phyloP scores from a whole-genome alignment of 2,888 invertebrate genomes.

The Phasia obesa region DNA sequence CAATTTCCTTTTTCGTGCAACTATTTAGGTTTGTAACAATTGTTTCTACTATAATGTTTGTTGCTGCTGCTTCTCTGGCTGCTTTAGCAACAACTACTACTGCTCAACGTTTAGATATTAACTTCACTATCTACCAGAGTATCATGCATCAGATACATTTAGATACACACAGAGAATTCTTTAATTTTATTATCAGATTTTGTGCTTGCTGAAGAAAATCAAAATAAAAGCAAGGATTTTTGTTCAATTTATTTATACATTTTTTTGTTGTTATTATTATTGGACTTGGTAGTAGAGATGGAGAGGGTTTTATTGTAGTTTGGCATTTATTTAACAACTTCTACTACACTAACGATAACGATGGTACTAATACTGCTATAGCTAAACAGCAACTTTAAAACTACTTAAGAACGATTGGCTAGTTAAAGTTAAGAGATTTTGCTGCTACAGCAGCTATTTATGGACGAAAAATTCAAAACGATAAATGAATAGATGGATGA shows the following conservation, averaged over 20 bases:
- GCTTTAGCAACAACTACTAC: neutral
- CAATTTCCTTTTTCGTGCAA: slow-evolving; percentile 77
- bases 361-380: neutral
- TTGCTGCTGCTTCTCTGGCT: slow-evolving; percentile 27
- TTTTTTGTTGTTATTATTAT: neutral
- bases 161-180: slow-evolving; percentile 50
- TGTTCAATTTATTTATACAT: neutral
- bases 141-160: slow-evolving; percentile 65
- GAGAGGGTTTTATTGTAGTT: slow-evolving; percentile 47
- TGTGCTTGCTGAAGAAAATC: slow-evolving; percentile 4
- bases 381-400: slow-evolving; percentile 12
- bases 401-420: slow-evolving; percentile 56
- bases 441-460: slow-evolving; percentile 19
- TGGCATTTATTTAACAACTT: slow-evolving; percentile 45
- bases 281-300: slow-evolving; percentile 4
- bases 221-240: slow-evolving; percentile 32
- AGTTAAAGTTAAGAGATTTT: slow-evolving; percentile 47
- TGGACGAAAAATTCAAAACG: slow-evolving; percentile 10
- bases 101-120: neutral
- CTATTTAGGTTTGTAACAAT: slow-evolving; percentile 56
- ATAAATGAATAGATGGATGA: slow-evolving; percentile 24
- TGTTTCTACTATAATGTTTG: slow-evolving; percentile 8
- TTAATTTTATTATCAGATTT: slow-evolving; percentile 68
- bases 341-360: slow-evolving; percentile 7
- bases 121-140: slow-evolving; percentile 27